Percentiles rank a stretch among this genome's conserved stretches.
These are phyloP conservation scores for Prionailurus bengalensis DNA, from an alignment of 2,113 vertebrate genomes.

Conservation along the genomic window DNA sequence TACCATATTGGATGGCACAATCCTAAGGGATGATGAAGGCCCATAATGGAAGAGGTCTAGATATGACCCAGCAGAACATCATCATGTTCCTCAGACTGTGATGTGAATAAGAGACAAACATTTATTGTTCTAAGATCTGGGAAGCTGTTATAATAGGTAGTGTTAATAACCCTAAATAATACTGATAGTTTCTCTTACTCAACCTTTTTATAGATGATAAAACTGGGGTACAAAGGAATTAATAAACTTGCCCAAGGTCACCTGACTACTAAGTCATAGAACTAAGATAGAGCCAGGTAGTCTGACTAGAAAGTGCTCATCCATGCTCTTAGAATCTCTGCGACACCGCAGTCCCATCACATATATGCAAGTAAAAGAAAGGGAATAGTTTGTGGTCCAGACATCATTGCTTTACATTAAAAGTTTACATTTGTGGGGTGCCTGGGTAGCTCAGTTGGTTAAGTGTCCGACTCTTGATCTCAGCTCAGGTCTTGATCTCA, in stretches of 20 bases:
- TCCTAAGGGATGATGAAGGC: neutral
- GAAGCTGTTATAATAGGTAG: neutral
- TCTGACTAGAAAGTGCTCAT: neutral
- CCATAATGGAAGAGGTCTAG: neutral
- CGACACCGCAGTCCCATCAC: neutral
- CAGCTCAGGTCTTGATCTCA: too few species aligned
- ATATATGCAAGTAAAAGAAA: neutral
- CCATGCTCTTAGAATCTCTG: neutral
- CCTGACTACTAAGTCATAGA: neutral
- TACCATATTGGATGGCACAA: neutral
- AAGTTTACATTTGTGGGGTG: neutral
- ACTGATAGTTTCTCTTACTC: neutral
- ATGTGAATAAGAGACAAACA: neutral
- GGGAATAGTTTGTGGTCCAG: neutral
- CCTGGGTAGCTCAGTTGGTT: too few species aligned
- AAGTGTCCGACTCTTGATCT: too few species aligned
- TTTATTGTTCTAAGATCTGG: neutral
- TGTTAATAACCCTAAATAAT: slow-evolving; percentile 7
- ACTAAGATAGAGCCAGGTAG: neutral
- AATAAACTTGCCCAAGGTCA: neutral
- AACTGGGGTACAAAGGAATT: slow-evolving; percentile 18
- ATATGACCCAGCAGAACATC: neutral
- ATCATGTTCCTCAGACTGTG: neutral
- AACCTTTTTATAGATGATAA: neutral
- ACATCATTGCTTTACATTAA: neutral